Evolutionary conservation across 2,113 vertebrate species (phyloP).

Genomic region (Martes martes): DNA sequence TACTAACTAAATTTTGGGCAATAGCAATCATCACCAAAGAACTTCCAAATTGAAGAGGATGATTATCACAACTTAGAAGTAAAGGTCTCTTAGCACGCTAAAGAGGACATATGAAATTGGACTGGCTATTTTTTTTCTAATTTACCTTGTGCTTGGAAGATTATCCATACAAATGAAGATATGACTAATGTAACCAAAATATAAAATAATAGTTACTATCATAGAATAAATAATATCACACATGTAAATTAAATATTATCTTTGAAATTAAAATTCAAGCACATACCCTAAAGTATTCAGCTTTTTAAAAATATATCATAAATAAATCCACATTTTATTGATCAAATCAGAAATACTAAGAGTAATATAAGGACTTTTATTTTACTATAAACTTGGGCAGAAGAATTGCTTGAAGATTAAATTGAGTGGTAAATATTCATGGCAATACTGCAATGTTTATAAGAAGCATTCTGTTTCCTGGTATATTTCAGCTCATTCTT

Average conservation of each 20-base stretch:
- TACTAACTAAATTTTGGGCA: not conserved
- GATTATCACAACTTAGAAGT: not conserved
- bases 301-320: constrained; percentile 22
- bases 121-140: not conserved
- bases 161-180: constrained; percentile 13
- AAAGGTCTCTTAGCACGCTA: not conserved
- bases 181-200: not conserved
- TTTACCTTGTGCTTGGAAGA: constrained; percentile 2
- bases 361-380: constrained; percentile 31
- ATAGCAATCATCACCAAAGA: not conserved
- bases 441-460: not conserved
- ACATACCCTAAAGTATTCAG: not conserved
- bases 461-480: constrained; percentile 18
- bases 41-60: not conserved
- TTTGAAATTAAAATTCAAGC: constrained; percentile 9
- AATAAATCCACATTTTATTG: constrained; percentile 45
- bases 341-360: constrained; percentile 41
- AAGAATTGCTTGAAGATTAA: constrained; percentile 39
- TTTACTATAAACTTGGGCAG: constrained; percentile 23
- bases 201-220: constrained; percentile 25
- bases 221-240: not conserved
- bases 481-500: not conserved
- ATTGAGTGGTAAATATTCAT: constrained; percentile 19
- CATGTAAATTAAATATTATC: not conserved
- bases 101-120: not conserved